Evolutionary conservation across 2,888 invertebrate genomes (phyloP).

Genomic region (Serrognathus titanus): DNA sequence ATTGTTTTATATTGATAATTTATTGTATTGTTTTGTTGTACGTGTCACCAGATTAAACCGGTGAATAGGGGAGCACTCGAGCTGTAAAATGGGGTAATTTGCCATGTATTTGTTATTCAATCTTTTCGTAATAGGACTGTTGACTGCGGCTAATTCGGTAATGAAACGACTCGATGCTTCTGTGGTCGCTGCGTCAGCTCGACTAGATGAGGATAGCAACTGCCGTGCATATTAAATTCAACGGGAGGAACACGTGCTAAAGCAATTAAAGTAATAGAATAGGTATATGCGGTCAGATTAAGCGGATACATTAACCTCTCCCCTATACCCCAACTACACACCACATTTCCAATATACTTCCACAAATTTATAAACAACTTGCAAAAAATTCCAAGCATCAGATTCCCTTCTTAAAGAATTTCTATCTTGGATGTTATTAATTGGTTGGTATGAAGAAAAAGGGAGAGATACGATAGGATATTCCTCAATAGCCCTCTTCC

Average conservation of each 20-base stretch:
- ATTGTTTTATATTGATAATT: conserved; percentile 50
- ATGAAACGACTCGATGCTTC: conserved; percentile 32
- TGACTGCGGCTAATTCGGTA: conserved; percentile 39
- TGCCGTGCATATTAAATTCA: conserved; percentile 42
- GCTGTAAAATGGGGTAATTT: conserved; percentile 36
- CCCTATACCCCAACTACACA: conserved; percentile 6
- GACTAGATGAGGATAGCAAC: conserved; percentile 23
- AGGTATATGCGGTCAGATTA: conserved; percentile 31
- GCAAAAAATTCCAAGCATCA: too few relatives aligned
- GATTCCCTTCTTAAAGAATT: too few relatives aligned
- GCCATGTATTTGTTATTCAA: conserved; percentile 41
- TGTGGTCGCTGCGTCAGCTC: conserved; percentile 10
- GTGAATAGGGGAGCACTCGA: conserved; percentile 32
- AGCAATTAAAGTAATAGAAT: conserved; percentile 44
- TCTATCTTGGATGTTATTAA: too few relatives aligned
- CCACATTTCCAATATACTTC: too few relatives aligned
- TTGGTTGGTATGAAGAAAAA: too few relatives aligned
- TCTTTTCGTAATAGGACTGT: conserved; percentile 39
- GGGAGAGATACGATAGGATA: too few relatives aligned
- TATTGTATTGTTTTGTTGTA: conserved; percentile 48
- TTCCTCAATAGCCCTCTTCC: too few relatives aligned
- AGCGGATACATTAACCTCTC: conserved; percentile 14
- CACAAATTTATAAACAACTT: too few relatives aligned
- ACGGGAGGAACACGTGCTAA: conserved; percentile 41
- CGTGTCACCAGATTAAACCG: conserved; percentile 46